A percentile compares a stretch with the other conserved stretches of the same genome.
Evolutionary conservation across 2,797 vertebrate genomes (phyloP).

Genomic region (Potorous gilbertii): DNA sequence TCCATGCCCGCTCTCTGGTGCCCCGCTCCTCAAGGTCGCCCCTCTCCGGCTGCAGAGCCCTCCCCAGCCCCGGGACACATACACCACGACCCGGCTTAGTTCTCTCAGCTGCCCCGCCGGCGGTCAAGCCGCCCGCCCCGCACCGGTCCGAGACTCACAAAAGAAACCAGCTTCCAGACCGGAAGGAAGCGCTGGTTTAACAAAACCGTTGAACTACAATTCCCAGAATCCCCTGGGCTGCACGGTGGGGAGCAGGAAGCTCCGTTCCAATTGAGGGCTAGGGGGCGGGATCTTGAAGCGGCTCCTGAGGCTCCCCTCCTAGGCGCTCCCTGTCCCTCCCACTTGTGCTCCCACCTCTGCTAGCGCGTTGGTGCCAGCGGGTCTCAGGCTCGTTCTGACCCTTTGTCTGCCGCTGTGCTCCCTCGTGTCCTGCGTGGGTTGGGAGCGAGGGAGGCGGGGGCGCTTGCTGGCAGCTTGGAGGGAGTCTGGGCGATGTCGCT

Average conservation of each 20-base stretch:
- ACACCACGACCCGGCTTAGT: background rate
- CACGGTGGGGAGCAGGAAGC: accelerated
- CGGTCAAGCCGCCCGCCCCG: background rate
- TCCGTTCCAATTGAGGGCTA: background rate
- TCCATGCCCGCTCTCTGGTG: background rate
- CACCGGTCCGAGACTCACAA: background rate
- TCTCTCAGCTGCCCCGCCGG: background rate
- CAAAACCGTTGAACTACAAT: background rate
- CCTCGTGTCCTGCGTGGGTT: background rate
- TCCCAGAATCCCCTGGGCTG: background rate
- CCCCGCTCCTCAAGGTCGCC: background rate
- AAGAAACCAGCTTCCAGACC: background rate
- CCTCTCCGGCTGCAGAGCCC: background rate
- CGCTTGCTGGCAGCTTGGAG: background rate
- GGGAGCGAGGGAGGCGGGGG: too few relatives aligned
- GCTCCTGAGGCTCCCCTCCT: accelerated
- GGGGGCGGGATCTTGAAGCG: background rate
- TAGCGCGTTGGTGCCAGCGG: background rate
- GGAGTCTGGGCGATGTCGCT: background rate
- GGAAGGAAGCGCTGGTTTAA: background rate
- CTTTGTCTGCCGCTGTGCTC: background rate
- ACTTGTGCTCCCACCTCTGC: background rate
- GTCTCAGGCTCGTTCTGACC: background rate
- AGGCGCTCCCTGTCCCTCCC: background rate
- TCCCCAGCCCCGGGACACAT: background rate